Evolutionary conservation across 2,888 invertebrate genomes (phyloP).

Genomic region (Sylvicola cinctus): DNA sequence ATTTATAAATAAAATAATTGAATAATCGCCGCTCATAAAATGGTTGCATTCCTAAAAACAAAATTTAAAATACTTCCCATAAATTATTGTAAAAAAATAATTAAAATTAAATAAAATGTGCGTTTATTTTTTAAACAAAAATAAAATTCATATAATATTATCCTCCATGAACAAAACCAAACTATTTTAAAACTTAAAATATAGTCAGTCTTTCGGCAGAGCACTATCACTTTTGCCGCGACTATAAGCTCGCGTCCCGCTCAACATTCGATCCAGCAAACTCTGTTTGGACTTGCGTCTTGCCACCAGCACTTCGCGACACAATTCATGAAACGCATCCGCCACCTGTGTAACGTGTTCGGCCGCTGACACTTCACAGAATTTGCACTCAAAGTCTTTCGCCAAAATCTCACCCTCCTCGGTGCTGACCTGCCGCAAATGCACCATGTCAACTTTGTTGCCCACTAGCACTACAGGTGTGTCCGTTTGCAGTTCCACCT

Average conservation of each 20-base stretch:
- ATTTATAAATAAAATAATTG: too few species aligned
- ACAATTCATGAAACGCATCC: slow-evolving; percentile 67
- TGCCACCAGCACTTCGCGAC: slow-evolving; percentile 58
- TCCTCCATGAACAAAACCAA: too few species aligned
- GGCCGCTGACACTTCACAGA: slow-evolving; percentile 72
- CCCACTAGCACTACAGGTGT: slow-evolving; percentile 70
- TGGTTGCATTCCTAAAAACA: too few species aligned
- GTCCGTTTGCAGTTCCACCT: slow-evolving; percentile 44
- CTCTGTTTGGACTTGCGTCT: slow-evolving; percentile 72
- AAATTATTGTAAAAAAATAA: too few species aligned
- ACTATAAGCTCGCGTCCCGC: slow-evolving; percentile 53
- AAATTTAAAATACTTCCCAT: too few species aligned
- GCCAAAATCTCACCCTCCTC: slow-evolving; percentile 80
- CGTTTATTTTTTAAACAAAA: too few species aligned
- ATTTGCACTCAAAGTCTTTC: slow-evolving; percentile 72
- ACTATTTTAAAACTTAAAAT: background rate
- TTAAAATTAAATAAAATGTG: too few species aligned
- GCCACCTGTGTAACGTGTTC: slow-evolving; percentile 72
- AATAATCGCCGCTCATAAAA: too few species aligned
- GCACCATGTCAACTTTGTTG: slow-evolving; percentile 82
- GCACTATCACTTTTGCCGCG: slow-evolving; percentile 79
- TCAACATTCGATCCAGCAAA: slow-evolving; percentile 62
- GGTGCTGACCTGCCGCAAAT: slow-evolving; percentile 65
- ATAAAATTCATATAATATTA: too few species aligned
- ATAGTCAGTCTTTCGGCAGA: slow-evolving; percentile 52